phyloP scores from a whole-genome alignment of 2,113 vertebrate species.

The Pituophis catenifer region DNA sequence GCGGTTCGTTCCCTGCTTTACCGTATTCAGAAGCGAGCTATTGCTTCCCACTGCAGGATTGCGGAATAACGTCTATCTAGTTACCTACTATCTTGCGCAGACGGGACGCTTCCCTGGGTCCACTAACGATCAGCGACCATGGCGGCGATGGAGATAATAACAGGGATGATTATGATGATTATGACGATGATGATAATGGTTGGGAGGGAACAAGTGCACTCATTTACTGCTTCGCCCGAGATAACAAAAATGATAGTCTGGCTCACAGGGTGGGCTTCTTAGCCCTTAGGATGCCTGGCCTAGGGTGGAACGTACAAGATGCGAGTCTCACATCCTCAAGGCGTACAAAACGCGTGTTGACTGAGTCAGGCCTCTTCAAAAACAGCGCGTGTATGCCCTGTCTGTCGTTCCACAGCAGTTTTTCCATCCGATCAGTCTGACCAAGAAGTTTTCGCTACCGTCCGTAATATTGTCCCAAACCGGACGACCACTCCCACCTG shows the following conservation, averaged over 20 bases:
- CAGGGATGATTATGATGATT: not conserved
- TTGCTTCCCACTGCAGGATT: not conserved
- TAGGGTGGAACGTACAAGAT: too few species aligned
- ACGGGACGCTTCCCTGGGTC: not conserved
- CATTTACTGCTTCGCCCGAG: not conserved
- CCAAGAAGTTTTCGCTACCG: conserved; percentile 32
- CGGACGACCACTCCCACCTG: not conserved
- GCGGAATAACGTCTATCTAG: not conserved
- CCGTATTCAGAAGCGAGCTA: not conserved
- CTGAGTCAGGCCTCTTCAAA: not conserved
- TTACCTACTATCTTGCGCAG: not conserved
- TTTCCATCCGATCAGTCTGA: not conserved
- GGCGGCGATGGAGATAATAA: not conserved
- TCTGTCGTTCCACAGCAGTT: not conserved
- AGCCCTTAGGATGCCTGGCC: not conserved
- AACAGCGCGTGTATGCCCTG: not conserved
- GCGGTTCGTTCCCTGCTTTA: not conserved
- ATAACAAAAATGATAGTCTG: not conserved
- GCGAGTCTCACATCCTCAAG: not conserved
- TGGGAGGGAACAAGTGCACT: not conserved
- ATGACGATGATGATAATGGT: not conserved
- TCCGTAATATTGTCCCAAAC: not conserved
- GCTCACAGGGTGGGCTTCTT: not conserved
- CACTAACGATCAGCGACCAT: not conserved
- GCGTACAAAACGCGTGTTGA: not conserved